A percentile compares a stretch with the other conserved stretches of the same genome.
Conservation (phyloP, 2,888 invertebrate genomes). For the Ectropis crepuscularia region DNA sequence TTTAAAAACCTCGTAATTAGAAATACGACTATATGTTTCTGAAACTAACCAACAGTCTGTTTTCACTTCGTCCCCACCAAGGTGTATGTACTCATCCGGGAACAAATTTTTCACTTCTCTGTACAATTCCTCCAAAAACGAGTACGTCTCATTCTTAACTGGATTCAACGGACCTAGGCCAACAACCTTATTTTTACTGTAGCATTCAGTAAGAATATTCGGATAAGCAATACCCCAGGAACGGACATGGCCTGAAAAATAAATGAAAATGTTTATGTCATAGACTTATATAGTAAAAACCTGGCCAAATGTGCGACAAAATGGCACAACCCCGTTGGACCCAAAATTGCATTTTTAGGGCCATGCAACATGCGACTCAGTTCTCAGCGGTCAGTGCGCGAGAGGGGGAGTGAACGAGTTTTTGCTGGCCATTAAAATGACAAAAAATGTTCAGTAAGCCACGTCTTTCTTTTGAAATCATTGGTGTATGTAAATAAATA, state of each 20-base stretch:
- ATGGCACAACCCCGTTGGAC: too few relatives aligned
- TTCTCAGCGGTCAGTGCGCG: too few relatives aligned
- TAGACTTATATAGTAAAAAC: too few relatives aligned
- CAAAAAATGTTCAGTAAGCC: too few relatives aligned
- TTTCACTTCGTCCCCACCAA: constrained; percentile 96
- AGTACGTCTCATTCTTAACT: constrained; percentile 85
- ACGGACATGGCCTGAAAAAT: constrained; percentile 86
- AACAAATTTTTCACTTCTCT: constrained; percentile 88
- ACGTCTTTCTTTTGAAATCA: too few relatives aligned
- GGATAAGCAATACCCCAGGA: constrained; percentile 93
- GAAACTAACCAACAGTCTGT: constrained; percentile 89
- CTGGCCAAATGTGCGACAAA: too few relatives aligned
- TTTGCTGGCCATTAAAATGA: too few relatives aligned
- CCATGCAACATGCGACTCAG: too few relatives aligned
- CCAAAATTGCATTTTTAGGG: too few relatives aligned
- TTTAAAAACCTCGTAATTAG: neutral
- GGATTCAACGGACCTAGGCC: constrained; percentile 92
- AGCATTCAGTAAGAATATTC: constrained; percentile 90
- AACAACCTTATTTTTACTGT: constrained; percentile 56
- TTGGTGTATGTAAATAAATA: too few relatives aligned
- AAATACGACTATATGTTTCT: neutral
- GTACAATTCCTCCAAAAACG: constrained; percentile 87
- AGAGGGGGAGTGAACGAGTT: too few relatives aligned
- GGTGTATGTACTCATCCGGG: constrained; percentile 92
- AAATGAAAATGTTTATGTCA: constrained; percentile 7